phyloP scores from a whole-genome alignment of 2,113 vertebrate species.

The Panurus biarmicus region DNA sequence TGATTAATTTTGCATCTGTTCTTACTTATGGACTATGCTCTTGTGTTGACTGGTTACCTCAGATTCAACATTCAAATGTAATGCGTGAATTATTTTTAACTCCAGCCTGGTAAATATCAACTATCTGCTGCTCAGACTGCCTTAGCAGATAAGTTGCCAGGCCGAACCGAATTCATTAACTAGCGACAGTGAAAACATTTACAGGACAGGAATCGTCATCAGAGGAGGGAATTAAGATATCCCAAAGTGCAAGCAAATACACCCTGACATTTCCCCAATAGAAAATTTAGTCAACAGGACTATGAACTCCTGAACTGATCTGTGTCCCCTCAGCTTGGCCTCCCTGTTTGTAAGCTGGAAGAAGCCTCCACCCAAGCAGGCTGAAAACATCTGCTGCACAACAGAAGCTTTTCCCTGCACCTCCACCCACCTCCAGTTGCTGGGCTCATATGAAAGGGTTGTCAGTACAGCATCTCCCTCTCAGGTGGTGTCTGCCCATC shows the following conservation, averaged over 20 bases:
- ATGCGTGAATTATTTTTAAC: background rate
- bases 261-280: background rate
- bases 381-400: slow-evolving; percentile 1
- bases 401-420: background rate
- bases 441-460: background rate
- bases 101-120: background rate
- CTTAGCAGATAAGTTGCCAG: background rate
- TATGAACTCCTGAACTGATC: background rate
- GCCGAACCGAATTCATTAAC: background rate
- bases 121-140: background rate
- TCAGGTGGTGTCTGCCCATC: background rate
- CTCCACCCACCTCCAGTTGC: background rate
- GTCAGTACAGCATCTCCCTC: background rate
- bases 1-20: slow-evolving; percentile 25
- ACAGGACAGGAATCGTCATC: background rate
- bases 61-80: background rate
- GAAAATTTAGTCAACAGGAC: background rate
- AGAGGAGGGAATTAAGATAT: background rate
- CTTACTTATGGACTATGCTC: background rate
- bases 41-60: background rate
- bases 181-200: background rate
- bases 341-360: background rate
- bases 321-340: background rate
- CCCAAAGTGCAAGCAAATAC: background rate
- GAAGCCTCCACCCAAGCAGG: background rate